These are phyloP conservation scores for Hipparchia semele DNA, from an alignment of 2,888 invertebrate genomes.

Conservation along the genomic window DNA sequence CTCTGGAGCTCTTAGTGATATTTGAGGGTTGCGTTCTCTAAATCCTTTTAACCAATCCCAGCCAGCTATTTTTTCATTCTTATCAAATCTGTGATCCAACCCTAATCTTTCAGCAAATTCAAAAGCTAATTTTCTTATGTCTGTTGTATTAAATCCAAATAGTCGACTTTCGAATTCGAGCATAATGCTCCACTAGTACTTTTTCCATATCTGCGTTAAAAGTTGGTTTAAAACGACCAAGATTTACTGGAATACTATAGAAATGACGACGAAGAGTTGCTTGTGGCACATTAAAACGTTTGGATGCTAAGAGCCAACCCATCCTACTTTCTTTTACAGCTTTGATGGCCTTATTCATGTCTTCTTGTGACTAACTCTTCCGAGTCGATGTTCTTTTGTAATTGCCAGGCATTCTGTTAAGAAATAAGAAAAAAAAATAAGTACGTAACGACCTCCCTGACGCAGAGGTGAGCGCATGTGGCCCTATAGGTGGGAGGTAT, in stretches of 20 bases:
- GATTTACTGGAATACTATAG: neutral
- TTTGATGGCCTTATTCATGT: too few relatives aligned
- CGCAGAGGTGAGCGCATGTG: too few relatives aligned
- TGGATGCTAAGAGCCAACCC: neutral
- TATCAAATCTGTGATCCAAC: constrained; percentile 11
- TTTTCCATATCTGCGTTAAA: neutral
- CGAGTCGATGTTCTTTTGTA: too few relatives aligned
- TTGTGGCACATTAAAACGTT: neutral
- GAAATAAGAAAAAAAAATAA: too few relatives aligned
- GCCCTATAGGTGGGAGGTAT: too few relatives aligned
- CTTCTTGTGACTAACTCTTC: too few relatives aligned
- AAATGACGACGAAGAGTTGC: neutral
- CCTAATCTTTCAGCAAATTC: neutral
- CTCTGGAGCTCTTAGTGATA: constrained; percentile 33
- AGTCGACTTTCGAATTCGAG: neutral
- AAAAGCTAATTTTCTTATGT: neutral
- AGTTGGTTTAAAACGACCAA: neutral
- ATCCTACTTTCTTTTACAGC: neutral
- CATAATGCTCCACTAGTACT: neutral
- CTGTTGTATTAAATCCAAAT: neutral
- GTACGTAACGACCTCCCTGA: too few relatives aligned
- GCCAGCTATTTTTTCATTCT: constrained; percentile 32
- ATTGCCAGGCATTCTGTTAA: too few relatives aligned
- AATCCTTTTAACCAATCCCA: constrained; percentile 33
- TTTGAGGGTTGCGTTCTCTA: constrained; percentile 25